Conservation (phyloP, 2,888 invertebrate genomes). For the Heliconius sara region DNA sequence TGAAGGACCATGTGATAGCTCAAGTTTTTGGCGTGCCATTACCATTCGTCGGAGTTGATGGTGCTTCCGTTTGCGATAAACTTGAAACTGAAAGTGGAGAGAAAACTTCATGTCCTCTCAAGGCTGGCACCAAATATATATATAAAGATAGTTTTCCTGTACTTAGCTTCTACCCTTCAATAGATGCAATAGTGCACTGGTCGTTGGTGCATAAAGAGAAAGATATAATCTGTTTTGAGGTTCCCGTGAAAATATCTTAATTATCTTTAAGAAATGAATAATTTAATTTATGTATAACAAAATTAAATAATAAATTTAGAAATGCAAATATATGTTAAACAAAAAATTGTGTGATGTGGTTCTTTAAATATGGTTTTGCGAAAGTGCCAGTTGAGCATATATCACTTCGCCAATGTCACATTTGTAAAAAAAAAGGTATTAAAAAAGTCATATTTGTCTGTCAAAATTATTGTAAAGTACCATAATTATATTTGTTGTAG, state of each 20-base stretch:
- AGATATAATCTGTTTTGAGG: constrained; percentile 86
- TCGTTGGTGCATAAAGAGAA: constrained; percentile 76
- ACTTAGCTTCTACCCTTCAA: constrained; percentile 75
- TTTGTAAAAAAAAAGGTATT: too few species aligned
- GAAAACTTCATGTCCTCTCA: constrained; percentile 87
- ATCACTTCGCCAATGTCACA: too few species aligned
- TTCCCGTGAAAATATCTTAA: constrained; percentile 85
- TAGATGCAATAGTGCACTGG: constrained; percentile 86
- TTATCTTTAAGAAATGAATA: constrained; percentile 9
- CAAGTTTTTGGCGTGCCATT: constrained; percentile 85
- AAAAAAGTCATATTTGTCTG: not conserved
- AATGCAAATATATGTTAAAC: not conserved
- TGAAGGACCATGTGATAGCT: constrained; percentile 86
- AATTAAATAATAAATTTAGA: not conserved
- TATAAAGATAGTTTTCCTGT: constrained; percentile 87
- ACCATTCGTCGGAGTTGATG: constrained; percentile 91
- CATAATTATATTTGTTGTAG: not conserved
- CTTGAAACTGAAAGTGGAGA: constrained; percentile 83
- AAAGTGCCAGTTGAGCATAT: too few species aligned
- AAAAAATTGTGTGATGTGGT: not conserved
- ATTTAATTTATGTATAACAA: not conserved
- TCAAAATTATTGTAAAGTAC: not conserved
- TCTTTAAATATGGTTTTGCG: not conserved
- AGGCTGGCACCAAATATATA: constrained; percentile 86
- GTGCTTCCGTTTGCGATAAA: constrained; percentile 86